Percentiles rank a stretch among this genome's conserved stretches.
Conservation (phyloP, 2,113 vertebrate genomes). For the Sitta europaea region DNA sequence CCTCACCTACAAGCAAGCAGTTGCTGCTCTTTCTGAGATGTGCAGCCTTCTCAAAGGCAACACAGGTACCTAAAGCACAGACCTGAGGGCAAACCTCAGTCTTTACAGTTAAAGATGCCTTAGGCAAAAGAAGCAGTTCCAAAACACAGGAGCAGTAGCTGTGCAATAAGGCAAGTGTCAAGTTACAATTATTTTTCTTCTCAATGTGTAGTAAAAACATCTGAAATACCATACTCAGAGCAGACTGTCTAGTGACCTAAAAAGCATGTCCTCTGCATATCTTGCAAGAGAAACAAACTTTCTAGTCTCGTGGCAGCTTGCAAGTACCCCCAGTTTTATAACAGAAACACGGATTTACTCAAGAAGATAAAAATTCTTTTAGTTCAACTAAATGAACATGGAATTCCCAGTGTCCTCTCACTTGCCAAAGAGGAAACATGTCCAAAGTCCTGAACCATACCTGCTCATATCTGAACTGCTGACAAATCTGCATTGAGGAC, state of each 20-base stretch:
- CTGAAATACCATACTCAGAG: not conserved
- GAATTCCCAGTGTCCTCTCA: not conserved
- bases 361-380: not conserved
- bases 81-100: not conserved
- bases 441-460: not conserved
- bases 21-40: not conserved
- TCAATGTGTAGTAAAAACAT: not conserved
- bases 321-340: not conserved
- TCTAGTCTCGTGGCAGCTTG: not conserved
- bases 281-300: not conserved
- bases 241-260: not conserved
- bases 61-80: not conserved
- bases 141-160: not conserved
- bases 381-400: not conserved
- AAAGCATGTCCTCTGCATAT: not conserved
- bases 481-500: not conserved
- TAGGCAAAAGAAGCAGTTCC: not conserved
- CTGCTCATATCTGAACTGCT: not conserved
- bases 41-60: not conserved
- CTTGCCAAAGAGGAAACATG: not conserved
- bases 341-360: not conserved
- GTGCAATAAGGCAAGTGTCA: not conserved
- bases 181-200: not conserved
- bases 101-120: not conserved
- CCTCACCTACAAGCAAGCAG: not conserved